A percentile compares a stretch with the other conserved stretches of the same genome.
Evolutionary conservation across 1,140 invertebrate species (phyloP).

Genomic region (Zelostemma sp.): DNA sequence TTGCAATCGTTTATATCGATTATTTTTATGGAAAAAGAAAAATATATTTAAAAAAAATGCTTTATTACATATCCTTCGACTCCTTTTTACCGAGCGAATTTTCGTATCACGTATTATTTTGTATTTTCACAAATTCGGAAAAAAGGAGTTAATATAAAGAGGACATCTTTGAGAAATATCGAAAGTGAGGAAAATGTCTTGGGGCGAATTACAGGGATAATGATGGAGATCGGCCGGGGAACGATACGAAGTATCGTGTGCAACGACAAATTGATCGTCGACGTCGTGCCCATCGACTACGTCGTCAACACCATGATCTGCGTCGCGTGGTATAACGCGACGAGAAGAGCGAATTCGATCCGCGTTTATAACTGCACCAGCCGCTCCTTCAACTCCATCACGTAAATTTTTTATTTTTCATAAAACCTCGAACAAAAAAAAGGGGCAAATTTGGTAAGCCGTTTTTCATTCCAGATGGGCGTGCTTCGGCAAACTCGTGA

Average conservation of each 20-base stretch:
- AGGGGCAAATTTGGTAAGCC: too few relatives aligned
- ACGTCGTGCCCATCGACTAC: slow-evolving; percentile 92
- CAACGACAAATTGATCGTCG: slow-evolving; percentile 79
- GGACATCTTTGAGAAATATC: too few relatives aligned
- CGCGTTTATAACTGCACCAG: slow-evolving; percentile 94
- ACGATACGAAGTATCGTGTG: slow-evolving; percentile 88
- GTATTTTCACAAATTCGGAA: too few relatives aligned
- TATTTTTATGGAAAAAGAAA: too few relatives aligned
- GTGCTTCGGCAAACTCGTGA: slow-evolving; percentile 77
- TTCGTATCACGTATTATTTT: too few relatives aligned
- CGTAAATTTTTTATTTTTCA: slow-evolving; percentile 44
- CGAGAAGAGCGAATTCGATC: slow-evolving; percentile 71
- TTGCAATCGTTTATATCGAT: too few relatives aligned
- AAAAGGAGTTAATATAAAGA: too few relatives aligned
- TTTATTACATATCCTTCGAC: too few relatives aligned
- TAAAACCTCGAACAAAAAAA: too few relatives aligned
- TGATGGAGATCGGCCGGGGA: slow-evolving; percentile 89
- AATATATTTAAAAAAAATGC: too few relatives aligned
- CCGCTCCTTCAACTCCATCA: slow-evolving; percentile 84
- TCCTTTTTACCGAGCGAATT: too few relatives aligned
- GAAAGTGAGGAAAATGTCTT: too few relatives aligned
- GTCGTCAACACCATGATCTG: slow-evolving; percentile 91
- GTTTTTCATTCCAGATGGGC: slow-evolving; percentile 76
- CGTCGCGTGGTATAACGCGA: slow-evolving; percentile 82
- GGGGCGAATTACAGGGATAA: slow-evolving; percentile 80